A percentile compares a stretch with the other conserved stretches of the same genome.
Conservation (phyloP, 92 coral and sea anemone species). For the Plumapathes pennacea region DNA sequence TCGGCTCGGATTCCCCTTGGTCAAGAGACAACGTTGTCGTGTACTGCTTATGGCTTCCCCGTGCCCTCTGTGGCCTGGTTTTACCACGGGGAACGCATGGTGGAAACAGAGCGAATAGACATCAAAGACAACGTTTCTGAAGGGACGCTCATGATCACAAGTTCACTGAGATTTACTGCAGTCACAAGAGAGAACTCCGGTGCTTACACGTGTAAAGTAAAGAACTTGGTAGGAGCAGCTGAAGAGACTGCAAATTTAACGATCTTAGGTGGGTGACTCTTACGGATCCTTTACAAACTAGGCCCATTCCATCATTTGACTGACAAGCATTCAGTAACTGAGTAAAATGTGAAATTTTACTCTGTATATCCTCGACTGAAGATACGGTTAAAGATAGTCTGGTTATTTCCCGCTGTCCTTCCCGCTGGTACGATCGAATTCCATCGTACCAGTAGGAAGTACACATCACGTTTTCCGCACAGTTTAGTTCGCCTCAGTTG, state of each 20-base stretch:
- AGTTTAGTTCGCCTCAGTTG: no score
- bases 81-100: conserved; percentile 21
- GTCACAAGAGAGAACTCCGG: conserved; percentile 22
- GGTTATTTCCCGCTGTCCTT: no score
- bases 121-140: background rate
- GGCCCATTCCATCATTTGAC: no score
- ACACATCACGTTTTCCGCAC: no score
- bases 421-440: no score
- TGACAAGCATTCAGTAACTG: no score
- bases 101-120: background rate
- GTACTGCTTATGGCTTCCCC: conserved; percentile 56
- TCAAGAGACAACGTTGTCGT: conserved; percentile 23
- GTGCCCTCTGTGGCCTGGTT: conserved; percentile 45
- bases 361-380: no score
- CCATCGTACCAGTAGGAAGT: no score
- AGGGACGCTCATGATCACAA: background rate
- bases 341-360: no score
- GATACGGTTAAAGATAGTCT: no score
- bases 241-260: conserved; percentile 6
- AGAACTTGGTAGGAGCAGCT: conserved; percentile 4
- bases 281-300: no score
- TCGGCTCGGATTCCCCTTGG: background rate
- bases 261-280: conserved; percentile 40
- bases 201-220: conserved; percentile 29
- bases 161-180: conserved; percentile 3